Conservation (phyloP, 2,113 vertebrate species). For the Colius striatus region DNA sequence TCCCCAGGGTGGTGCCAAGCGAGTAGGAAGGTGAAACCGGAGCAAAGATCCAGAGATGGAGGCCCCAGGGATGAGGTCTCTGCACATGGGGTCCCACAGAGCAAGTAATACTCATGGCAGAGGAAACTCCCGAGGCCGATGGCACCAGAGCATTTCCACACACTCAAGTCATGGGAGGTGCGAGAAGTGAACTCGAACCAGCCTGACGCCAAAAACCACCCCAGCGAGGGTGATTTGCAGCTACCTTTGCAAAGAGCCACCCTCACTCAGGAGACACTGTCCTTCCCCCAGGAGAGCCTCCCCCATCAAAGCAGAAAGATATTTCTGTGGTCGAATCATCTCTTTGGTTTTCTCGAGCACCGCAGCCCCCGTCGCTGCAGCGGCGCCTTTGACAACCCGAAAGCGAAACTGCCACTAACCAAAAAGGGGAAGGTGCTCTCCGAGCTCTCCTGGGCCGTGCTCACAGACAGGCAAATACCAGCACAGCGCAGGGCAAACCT, state of each 20-base stretch:
- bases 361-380: not conserved
- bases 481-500: not conserved
- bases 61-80: not conserved
- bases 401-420: not conserved
- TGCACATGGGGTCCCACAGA: accelerated
- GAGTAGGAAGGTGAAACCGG: not conserved
- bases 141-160: accelerated
- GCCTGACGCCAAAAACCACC: not conserved
- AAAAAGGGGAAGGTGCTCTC: not conserved
- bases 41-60: not conserved
- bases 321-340: not conserved
- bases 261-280: not conserved
- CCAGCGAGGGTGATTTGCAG: accelerated
- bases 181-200: not conserved
- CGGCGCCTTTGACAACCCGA: not conserved
- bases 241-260: not conserved
- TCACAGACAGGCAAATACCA: not conserved
- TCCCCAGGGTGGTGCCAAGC: not conserved
- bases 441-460: not conserved
- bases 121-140: not conserved
- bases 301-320: not conserved
- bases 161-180: accelerated
- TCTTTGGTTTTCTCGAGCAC: not conserved
- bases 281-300: not conserved
- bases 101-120: not conserved